Base-by-base conservation (phyloP, 2,797 vertebrate genomes). In the Trachops cirrhosus region DNA sequence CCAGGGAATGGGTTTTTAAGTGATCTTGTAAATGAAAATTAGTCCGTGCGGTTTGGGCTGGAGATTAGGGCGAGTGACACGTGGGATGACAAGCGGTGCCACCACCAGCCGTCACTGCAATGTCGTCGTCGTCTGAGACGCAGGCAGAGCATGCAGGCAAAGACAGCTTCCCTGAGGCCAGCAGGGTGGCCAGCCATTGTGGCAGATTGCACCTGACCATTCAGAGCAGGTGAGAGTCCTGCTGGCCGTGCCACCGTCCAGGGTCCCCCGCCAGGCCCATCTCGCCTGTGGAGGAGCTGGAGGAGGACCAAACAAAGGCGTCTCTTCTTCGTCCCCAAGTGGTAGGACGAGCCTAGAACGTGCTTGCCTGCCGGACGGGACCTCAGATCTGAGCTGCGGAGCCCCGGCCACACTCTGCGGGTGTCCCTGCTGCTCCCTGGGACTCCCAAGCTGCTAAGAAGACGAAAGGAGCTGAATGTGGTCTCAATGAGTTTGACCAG, bases 401-500 rank as follows among this genome's bases (percentile, higher is more conserved):
- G 3, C 19, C 52, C n/a, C 32, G 73, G 73, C 50, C 48, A 39
- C 10, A 48, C 26, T n/a, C 84, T 1, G 37, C 3, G 24, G 77
- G 80, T 14, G 1, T 39, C 18, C 29, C 85, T 34, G 37, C 83
- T 16, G 52, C 37, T 18, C 67, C 67, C 52, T n/a, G 15, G 26
- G 90, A 89, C 77, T 37, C 74, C 52, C 70, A 24, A 62, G 79
- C 89, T 48, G 57, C 68, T 9, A 0, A 82, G 82, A 57, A 79
- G 73, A 70, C 39, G 62, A 91, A 79, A 77, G 80, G 57, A 37
- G 24, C 84, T 14, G 11, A n/a, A 39, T 4, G 0, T 37, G 12
- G 10, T 84, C 94, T 84, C 44, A 86, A 62, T 93, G 96, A 93
- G 59, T 57, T 95, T 96, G 79, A 86, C 75, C 24, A 59, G 22